Evolutionary conservation across 1,140 invertebrate genomes (phyloP).

Genomic region (Cryptotermes secundus): DNA sequence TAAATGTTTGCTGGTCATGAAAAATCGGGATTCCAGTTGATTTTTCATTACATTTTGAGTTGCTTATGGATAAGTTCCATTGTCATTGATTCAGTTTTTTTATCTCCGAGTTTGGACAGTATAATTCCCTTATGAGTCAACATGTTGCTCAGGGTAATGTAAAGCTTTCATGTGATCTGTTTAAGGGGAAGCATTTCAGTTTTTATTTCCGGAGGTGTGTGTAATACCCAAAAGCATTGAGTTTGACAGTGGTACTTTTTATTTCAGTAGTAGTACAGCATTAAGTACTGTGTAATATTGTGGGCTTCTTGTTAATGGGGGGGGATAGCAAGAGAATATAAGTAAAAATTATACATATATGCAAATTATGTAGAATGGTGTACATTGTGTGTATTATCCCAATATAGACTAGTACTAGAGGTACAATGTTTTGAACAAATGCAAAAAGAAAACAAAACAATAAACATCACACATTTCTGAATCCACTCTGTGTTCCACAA

Average conservation of each 20-base stretch:
- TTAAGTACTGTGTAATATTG: background rate
- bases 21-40: background rate
- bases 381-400: background rate
- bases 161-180: conserved; percentile 35
- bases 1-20: conserved; percentile 28
- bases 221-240: conserved; percentile 6
- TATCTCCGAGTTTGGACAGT: conserved; percentile 20
- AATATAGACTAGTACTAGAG: conserved; percentile 22
- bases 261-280: background rate
- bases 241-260: background rate
- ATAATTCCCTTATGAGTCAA: conserved; percentile 30
- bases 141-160: conserved; percentile 33
- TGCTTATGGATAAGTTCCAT: conserved; percentile 13
- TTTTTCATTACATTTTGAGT: conserved; percentile 25
- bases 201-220: background rate
- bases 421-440: conserved; percentile 16
- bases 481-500: conserved; percentile 36
- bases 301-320: background rate
- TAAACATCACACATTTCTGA: conserved; percentile 30
- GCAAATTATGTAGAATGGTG: conserved; percentile 20
- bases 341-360: background rate
- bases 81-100: background rate
- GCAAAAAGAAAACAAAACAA: background rate
- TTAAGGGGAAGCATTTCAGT: background rate
- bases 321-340: background rate